Evolutionary conservation across 2,113 vertebrate genomes (phyloP), one percentile per base, ranked within the genome.

Genomic region (Genyomyrus donnyi): DNA sequence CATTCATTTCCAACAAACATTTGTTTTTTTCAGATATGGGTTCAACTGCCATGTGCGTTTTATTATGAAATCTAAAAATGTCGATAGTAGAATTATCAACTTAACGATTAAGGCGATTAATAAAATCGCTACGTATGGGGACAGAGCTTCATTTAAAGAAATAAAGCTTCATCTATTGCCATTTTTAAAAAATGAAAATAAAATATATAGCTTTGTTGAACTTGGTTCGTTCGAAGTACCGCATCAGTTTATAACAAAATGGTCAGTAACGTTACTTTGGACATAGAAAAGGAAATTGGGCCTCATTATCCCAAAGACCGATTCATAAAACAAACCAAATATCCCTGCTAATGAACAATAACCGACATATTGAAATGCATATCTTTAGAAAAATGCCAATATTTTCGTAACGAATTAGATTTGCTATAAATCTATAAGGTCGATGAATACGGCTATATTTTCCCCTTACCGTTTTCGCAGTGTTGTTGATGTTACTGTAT

Each of bases 401-500:
- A 53, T 58, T 88, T 85, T 27, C 0, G 46, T 21, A 74, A 46
- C 49, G 42, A 90, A 91, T 52, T 0, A 3, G 27, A 13, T 53
- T 89, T 62, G 5, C n/a, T 48, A 17, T 84, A 77, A 53, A 50
- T 49, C 11, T 35, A 80, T 52, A 89, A 56, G 17, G 39, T 24
- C 24, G 52, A 58, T 45, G 24, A 85, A 88, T 88, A 85, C 77
- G 39, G 46, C 80, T 84, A 66, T 58, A 27, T 89, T 87, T 90
- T 89, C 83, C 89, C 91, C 97, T 97, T 96, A 97, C 97, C 97
- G 95, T 95, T 95, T 94, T 91, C 92, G 94, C 89, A 93, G 95
- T 96, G 95, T 94, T 96, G 96, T 97, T 97, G 96, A 95, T 96
- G 95, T 96, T 95, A 96, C 93, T 95, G 95, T 96, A 95, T 96